These are phyloP conservation scores for Stomatorhinus walkeri DNA, from an alignment of 2,797 vertebrate genomes.

Conservation along the genomic window DNA sequence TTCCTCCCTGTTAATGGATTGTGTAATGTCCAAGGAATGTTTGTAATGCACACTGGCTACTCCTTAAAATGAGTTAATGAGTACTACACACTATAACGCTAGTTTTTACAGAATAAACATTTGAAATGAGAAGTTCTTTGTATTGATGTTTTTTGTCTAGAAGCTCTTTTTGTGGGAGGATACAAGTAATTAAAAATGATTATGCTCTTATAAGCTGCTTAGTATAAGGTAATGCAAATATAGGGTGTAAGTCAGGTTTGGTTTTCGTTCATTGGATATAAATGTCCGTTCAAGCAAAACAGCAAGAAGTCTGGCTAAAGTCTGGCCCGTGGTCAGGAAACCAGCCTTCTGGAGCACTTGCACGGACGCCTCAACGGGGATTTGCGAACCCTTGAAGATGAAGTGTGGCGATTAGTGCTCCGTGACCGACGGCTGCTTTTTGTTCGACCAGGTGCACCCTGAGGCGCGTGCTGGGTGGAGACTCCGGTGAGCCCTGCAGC, in stretches of 20 bases:
- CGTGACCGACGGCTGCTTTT: conserved; percentile 49
- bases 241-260: not conserved
- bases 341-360: conserved; percentile 40
- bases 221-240: not conserved
- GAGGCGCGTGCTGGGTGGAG: conserved; percentile 54
- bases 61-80: conserved; percentile 11
- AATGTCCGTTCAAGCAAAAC: not conserved
- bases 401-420: conserved; percentile 58
- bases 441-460: conserved; percentile 57
- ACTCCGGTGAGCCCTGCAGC: conserved; percentile 45
- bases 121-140: not conserved
- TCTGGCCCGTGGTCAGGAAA: conserved; percentile 19
- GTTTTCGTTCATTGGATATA: not conserved
- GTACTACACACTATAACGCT: not conserved
- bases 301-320: not conserved
- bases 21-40: conserved; percentile 3
- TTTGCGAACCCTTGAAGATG: conserved; percentile 56
- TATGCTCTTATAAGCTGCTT: not conserved
- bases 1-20: not conserved
- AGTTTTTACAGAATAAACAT: not conserved
- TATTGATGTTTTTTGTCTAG: not conserved
- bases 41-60: not conserved
- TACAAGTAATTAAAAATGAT: not conserved
- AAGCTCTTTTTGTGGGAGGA: not conserved
- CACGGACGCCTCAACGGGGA: conserved; percentile 39